Conservation (phyloP, 2,888 invertebrate genomes). For the Agrochola lychnidis region DNA sequence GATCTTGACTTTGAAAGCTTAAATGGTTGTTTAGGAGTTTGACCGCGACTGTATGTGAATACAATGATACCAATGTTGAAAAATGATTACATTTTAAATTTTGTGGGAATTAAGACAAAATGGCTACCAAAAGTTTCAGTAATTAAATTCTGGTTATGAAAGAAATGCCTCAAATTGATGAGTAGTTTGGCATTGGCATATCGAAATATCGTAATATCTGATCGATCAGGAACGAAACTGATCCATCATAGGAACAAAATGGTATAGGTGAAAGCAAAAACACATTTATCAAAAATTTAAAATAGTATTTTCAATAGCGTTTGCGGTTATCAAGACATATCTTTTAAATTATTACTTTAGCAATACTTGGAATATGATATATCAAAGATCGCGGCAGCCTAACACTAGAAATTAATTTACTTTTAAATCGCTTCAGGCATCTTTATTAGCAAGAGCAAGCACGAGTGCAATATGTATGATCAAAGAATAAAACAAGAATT, state of each 20-base stretch:
- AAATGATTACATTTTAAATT: neutral
- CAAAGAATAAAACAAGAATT: slow-evolving; percentile 23
- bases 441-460: slow-evolving; percentile 30
- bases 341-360: slow-evolving; percentile 63
- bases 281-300: slow-evolving; percentile 67
- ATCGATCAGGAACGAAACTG: slow-evolving; percentile 13
- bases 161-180: slow-evolving; percentile 26
- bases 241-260: slow-evolving; percentile 26
- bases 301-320: slow-evolving; percentile 69
- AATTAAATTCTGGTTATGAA: slow-evolving; percentile 6
- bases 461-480: slow-evolving; percentile 42
- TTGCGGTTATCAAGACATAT: slow-evolving; percentile 68
- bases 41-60: slow-evolving; percentile 24
- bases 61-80: neutral
- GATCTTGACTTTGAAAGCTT: slow-evolving; percentile 44
- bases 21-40: slow-evolving; percentile 36
- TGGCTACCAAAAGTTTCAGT: neutral
- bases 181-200: slow-evolving; percentile 24
- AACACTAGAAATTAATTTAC: slow-evolving; percentile 44
- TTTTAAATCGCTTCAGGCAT: slow-evolving; percentile 47
- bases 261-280: slow-evolving; percentile 71
- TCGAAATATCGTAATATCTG: slow-evolving; percentile 16
- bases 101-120: neutral
- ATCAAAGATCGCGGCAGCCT: slow-evolving; percentile 44
- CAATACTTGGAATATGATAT: slow-evolving; percentile 68